Evolutionary conservation across 2,113 vertebrate species (phyloP).

Genomic region (Sapayoa aenigma): DNA sequence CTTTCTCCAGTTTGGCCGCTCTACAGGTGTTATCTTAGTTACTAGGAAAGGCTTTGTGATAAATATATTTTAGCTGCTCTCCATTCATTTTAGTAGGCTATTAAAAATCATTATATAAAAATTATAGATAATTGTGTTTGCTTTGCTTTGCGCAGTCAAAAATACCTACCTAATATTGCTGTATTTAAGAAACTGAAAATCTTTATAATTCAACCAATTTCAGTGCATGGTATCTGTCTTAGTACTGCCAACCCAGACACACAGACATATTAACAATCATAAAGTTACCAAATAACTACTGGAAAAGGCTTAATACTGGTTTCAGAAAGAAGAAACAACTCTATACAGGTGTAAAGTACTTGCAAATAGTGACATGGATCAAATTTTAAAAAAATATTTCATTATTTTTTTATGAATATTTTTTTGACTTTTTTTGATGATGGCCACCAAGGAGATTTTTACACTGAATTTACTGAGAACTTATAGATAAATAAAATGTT

Average conservation of each 20-base stretch:
- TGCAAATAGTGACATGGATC: neutral
- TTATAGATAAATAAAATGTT: slow-evolving; percentile 29
- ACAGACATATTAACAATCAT: neutral
- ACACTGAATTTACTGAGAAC: neutral
- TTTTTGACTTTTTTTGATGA: neutral
- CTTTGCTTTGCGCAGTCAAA: neutral
- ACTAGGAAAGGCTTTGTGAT: neutral
- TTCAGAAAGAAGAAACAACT: neutral
- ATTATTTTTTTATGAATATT: neutral
- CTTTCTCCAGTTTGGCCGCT: neutral
- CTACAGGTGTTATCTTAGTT: neutral
- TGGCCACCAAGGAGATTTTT: neutral
- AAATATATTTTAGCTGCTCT: neutral
- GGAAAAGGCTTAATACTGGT: neutral
- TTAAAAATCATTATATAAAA: neutral
- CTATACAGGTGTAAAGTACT: neutral
- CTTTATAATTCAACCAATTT: neutral
- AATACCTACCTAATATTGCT: neutral
- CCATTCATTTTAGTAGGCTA: neutral
- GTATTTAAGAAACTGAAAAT: neutral
- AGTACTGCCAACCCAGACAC: neutral
- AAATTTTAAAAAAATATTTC: neutral
- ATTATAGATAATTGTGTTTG: neutral
- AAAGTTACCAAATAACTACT: neutral
- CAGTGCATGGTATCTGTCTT: neutral